Evolutionary conservation across 2,888 invertebrate species (phyloP).

Genomic region (Vannuccia rotundouncinata): DNA sequence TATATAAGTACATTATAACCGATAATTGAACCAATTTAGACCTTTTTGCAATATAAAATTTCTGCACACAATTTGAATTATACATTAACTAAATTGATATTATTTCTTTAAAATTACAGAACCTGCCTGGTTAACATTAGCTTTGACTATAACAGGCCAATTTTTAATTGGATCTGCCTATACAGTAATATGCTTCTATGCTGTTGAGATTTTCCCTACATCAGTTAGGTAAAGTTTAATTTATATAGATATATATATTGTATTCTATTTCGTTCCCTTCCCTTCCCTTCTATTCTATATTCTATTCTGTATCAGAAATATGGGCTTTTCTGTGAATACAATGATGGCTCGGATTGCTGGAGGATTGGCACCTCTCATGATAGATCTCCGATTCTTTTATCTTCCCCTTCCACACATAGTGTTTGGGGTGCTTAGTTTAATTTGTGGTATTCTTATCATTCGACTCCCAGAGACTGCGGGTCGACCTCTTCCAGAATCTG

Average conservation of each 20-base stretch:
- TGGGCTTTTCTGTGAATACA: neutral
- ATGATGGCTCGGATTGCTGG: slow-evolving; percentile 3
- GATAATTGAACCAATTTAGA: too few relatives aligned
- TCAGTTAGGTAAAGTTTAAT: neutral
- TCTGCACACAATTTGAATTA: too few relatives aligned
- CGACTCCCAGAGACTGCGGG: neutral
- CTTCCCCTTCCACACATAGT: slow-evolving; percentile 1
- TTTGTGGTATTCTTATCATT: neutral
- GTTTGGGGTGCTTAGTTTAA: neutral
- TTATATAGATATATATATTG: neutral
- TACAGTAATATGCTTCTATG: neutral
- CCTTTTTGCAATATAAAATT: too few relatives aligned
- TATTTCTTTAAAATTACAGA: neutral
- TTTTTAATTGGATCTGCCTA: neutral
- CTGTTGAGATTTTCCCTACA: slow-evolving; percentile 5
- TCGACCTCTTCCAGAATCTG: slow-evolving; percentile 14
- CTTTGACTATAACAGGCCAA: neutral
- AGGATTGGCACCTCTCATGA: neutral
- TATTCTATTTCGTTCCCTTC: neutral
- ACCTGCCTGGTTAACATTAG: neutral
- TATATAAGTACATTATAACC: too few relatives aligned
- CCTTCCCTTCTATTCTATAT: neutral
- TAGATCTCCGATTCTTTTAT: neutral
- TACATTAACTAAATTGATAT: neutral
- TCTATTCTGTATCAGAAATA: neutral